Conservation (phyloP, 2,888 invertebrate species). For the Allygus modestus region DNA sequence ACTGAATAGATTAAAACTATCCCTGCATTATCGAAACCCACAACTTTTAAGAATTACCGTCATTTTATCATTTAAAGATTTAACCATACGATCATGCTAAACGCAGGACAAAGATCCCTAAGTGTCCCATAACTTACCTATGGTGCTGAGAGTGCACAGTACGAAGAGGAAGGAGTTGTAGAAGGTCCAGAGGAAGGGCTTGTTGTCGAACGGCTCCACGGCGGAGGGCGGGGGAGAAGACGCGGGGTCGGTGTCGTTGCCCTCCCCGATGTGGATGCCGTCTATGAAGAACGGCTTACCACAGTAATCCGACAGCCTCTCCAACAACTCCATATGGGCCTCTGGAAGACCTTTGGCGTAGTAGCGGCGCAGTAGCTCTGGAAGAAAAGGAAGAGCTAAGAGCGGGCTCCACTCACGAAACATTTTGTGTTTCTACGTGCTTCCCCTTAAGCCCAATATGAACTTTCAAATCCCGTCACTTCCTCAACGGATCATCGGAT, state of each 20-base stretch:
- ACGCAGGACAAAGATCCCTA: no score
- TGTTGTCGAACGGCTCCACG: conserved; percentile 75
- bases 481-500: no score
- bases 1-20: no score
- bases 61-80: no score
- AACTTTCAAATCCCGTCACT: no score
- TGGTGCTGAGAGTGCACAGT: conserved; percentile 93
- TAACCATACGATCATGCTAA: no score
- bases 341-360: conserved; percentile 78
- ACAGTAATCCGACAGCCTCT: conserved; percentile 84
- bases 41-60: no score
- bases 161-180: conserved; percentile 95
- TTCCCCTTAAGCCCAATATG: no score
- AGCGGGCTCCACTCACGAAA: no score
- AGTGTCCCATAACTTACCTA: no score
- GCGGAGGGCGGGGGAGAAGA: conserved; percentile 24
- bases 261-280: conserved; percentile 11
- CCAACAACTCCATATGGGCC: conserved; percentile 79
- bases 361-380: conserved; percentile 80
- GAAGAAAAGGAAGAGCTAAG: background rate
- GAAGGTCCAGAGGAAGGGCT: conserved; percentile 88
- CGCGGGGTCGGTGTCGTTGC: conserved; percentile 43
- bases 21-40: no score
- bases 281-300: conserved; percentile 80
- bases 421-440: no score